Evolutionary conservation across 2,113 vertebrate species (phyloP).

Genomic region (Sceloporus undulatus): DNA sequence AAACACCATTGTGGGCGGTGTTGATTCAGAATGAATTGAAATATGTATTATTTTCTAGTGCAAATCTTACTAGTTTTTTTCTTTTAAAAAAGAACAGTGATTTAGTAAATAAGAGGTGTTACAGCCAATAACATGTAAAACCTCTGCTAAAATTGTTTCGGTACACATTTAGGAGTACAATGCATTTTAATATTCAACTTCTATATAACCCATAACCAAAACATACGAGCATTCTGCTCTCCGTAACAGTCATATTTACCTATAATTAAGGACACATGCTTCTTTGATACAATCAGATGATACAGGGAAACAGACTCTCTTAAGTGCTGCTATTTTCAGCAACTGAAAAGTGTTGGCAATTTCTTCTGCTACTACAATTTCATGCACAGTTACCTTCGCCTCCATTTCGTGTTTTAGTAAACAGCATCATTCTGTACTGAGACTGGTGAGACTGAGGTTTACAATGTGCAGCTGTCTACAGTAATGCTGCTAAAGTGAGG

Average conservation of each 20-base stretch:
- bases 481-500: conserved; percentile 62
- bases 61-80: background rate
- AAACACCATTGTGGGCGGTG: background rate
- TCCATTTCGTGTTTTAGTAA: conserved; percentile 77
- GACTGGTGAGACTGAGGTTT: conserved; percentile 68
- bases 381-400: conserved; percentile 79
- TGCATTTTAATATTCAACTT: background rate
- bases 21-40: background rate
- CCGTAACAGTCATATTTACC: conserved; percentile 47
- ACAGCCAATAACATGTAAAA: background rate
- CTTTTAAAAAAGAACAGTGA: background rate
- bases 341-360: conserved; percentile 76
- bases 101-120: background rate
- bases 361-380: conserved; percentile 81
- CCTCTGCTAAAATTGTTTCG: background rate
- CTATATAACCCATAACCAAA: background rate
- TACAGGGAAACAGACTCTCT: conserved; percentile 57
- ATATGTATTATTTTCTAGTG: background rate
- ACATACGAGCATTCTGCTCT: background rate
- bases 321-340: conserved; percentile 79
- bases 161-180: background rate
- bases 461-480: conserved; percentile 70
- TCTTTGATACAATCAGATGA: conserved; percentile 62
- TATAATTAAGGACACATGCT: conserved; percentile 60
- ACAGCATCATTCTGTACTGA: conserved; percentile 66